Base-by-base conservation (phyloP, 2,797 vertebrate species). In the Lates japonicus region DNA sequence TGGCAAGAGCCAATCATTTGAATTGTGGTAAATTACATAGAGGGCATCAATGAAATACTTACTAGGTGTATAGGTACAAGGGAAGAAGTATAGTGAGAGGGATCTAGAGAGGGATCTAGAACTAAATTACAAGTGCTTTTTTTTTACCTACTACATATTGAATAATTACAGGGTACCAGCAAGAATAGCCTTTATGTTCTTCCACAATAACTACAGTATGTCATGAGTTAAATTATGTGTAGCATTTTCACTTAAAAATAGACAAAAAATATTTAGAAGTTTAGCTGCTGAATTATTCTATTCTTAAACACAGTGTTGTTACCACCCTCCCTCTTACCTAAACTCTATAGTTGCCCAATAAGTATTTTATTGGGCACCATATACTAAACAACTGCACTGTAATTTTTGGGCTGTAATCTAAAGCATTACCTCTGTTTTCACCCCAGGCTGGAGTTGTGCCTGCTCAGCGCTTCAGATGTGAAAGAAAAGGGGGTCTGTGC, bases 381-480 rank as follows among this genome's bases (percentile, higher is more conserved):
- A 41, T 16, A 19, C 3, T 44, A 8, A 72, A n/a, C 49, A 39
- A 55, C 55, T 44, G 48, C 5, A 17, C 14, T 48, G 59, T 52
- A 12, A 55, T 66, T 48, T 67, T 58, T 49, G 20, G 48, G 20
- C 62, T 41, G 19, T 78, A 20, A 73, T 71, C 20, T 59, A 41
- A 74, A 52, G 69, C 6, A 0, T 4, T 22, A 5, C 20, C n/a
- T 46, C 25, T 10, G 16, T 78, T 79, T 77, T 37, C 58, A 55
- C 20, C 35, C 11, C 1, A n/a, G 62, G 48, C 58, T 57, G 31
- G 31, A 55, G 62, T 61, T 74, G 68, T 22, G 71, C 54, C 57
- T 75, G n/a, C 54, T 79, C 74, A 76, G 75, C 11, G 13, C 63
- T 58, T 73, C 61, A 75, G 73, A 74, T 0, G 9, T 39, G 35